A percentile compares a stretch with the other conserved stretches of the same genome.
Conservation (phyloP, 2,888 invertebrate genomes). For the Strigamia crassipes region DNA sequence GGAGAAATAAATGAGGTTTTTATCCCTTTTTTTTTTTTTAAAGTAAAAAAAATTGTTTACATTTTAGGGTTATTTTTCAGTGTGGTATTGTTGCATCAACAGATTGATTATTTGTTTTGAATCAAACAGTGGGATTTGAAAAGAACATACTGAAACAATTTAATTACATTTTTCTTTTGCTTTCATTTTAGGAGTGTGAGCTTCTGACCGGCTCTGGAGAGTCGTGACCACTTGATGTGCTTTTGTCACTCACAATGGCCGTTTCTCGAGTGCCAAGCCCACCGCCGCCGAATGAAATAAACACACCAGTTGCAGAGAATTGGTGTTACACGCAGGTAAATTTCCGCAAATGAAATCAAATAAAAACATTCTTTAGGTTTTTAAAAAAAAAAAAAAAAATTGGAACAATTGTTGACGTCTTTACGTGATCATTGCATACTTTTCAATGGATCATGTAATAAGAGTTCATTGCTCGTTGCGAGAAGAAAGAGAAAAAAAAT, state of each 20-base stretch:
- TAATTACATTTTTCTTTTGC: neutral
- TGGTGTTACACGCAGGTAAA: conserved; percentile 99
- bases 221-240: conserved; percentile 33
- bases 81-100: too few relatives aligned
- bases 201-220: conserved; percentile 30
- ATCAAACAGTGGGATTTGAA: neutral
- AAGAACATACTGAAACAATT: neutral
- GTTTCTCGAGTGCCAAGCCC: conserved; percentile 96
- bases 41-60: neutral
- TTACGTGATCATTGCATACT: neutral
- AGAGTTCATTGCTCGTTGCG: conserved; percentile 37
- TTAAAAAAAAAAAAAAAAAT: too few relatives aligned
- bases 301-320: conserved; percentile 98
- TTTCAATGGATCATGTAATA: neutral
- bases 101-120: neutral
- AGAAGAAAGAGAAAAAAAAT: conserved; percentile 5
- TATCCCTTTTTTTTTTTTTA: neutral
- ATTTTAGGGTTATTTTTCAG: neutral
- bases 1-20: neutral
- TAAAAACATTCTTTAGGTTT: too few relatives aligned
- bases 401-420: neutral
- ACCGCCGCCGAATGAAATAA: conserved; percentile 74
- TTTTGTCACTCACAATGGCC: conserved; percentile 67
- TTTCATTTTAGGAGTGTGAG: conserved; percentile 13
- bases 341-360: neutral